These are phyloP conservation scores for Smittia sp. DNA, from an alignment of 2,888 invertebrate genomes.

Conservation along the genomic window DNA sequence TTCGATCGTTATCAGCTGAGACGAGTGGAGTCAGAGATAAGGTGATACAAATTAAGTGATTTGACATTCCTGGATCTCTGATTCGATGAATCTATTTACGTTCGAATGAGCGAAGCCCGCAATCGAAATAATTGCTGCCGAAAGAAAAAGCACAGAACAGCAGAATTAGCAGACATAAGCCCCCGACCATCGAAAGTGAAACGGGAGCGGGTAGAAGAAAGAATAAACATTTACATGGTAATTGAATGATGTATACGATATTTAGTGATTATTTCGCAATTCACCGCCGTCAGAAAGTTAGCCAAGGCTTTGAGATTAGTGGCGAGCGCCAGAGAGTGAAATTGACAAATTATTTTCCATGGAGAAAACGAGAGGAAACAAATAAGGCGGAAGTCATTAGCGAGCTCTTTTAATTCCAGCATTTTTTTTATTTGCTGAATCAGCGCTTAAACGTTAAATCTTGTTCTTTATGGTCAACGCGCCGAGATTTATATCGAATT, in stretches of 20 bases:
- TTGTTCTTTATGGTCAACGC: slow-evolving; percentile 26
- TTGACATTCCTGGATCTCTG: slow-evolving; percentile 19
- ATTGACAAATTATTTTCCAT: slow-evolving; percentile 32
- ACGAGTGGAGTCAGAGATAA: slow-evolving; percentile 29
- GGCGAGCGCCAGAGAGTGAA: not conserved
- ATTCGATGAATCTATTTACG: slow-evolving; percentile 35
- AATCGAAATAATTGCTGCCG: not conserved
- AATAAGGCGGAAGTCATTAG: slow-evolving; percentile 39
- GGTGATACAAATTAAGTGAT: slow-evolving; percentile 37
- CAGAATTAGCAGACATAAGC: not conserved
- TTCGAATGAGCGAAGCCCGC: not conserved
- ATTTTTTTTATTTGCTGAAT: not conserved
- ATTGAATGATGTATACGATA: not conserved
- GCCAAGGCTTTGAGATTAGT: not conserved
- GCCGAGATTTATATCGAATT: slow-evolving; percentile 23
- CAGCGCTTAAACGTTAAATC: not conserved
- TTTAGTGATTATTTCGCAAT: slow-evolving; percentile 19
- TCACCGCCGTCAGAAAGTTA: not conserved
- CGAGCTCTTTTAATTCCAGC: slow-evolving; percentile 1
- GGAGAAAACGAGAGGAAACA: not conserved
- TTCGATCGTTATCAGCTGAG: slow-evolving; percentile 38
- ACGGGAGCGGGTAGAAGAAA: not conserved
- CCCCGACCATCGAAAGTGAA: not conserved
- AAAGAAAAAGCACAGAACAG: not conserved
- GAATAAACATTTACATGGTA: slow-evolving; percentile 4